Conservation (phyloP, 2,888 invertebrate genomes). For the Tetragnatha montana region DNA sequence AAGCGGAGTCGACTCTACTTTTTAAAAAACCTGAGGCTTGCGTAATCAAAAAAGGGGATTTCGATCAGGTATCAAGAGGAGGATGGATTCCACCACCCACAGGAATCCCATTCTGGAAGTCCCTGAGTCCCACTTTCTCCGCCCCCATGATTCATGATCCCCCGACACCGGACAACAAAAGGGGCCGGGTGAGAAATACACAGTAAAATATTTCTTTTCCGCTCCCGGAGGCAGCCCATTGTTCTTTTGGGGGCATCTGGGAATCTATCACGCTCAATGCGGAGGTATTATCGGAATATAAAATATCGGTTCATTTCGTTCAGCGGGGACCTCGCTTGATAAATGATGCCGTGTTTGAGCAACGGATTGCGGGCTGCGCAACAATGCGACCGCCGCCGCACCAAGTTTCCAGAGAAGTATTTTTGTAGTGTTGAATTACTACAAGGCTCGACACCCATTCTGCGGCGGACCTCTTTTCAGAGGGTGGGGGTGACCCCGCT, state of each 20-base stretch:
- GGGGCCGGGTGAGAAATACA: slow-evolving; percentile 42
- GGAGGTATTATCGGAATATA: slow-evolving; percentile 67
- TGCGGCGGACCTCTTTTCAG: no score
- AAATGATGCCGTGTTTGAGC: slow-evolving; percentile 56
- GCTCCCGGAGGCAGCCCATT: slow-evolving; percentile 24
- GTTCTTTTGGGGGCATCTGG: slow-evolving; percentile 65
- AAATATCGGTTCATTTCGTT: slow-evolving; percentile 68
- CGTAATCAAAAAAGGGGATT: no score
- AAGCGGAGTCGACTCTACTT: no score
- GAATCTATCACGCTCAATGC: slow-evolving; percentile 64
- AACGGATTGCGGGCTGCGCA: slow-evolving; percentile 36
- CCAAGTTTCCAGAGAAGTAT: no score
- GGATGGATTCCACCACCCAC: no score
- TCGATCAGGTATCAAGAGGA: no score
- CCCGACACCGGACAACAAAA: slow-evolving; percentile 21
- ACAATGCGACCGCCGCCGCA: no score
- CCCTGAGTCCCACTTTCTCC: slow-evolving; percentile 37
- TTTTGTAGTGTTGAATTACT: no score
- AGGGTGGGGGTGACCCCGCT: no score
- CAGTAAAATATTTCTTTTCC: slow-evolving; percentile 70
- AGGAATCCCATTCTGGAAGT: neutral
- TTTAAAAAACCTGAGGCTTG: no score
- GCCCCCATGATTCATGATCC: slow-evolving; percentile 57
- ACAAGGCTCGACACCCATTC: no score
- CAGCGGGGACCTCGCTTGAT: slow-evolving; percentile 51